Percentiles rank a stretch among this genome's conserved stretches.
phyloP scores from a whole-genome alignment of 2,113 vertebrate species.

The Pollachius pollachius region DNA sequence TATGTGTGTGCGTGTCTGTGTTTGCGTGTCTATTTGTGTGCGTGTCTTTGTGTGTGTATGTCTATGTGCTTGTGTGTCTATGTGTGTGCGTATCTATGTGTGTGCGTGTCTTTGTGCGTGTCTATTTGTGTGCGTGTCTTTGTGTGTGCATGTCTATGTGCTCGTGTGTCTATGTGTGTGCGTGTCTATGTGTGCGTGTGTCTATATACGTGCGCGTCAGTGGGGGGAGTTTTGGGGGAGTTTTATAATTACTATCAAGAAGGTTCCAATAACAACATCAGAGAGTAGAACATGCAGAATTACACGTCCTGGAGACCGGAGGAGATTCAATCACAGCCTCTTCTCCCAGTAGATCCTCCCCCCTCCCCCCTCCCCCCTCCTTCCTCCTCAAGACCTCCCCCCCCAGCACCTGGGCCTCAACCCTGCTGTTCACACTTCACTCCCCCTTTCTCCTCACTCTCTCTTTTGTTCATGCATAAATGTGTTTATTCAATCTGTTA shows the following conservation, averaged over 20 bases:
- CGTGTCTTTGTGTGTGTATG: constrained; percentile 7
- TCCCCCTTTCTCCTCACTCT: not conserved
- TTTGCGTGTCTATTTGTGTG: constrained; percentile 10
- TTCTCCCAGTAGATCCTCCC: too few relatives aligned
- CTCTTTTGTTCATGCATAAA: not conserved
- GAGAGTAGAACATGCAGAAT: too few relatives aligned
- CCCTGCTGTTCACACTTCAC: not conserved
- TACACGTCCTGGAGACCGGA: not conserved
- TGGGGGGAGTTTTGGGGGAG: constrained; percentile 3
- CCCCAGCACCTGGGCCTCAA: not conserved
- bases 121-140: too few relatives aligned
- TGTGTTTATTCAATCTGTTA: too few relatives aligned
- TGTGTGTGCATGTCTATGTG: not conserved
- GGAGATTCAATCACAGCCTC: not conserved
- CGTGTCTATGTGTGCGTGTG: too few relatives aligned
- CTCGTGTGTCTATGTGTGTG: not conserved
- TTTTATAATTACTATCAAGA: constrained; percentile 22
- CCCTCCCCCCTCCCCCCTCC: too few relatives aligned
- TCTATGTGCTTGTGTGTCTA: too few relatives aligned
- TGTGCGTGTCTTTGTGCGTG: too few relatives aligned
- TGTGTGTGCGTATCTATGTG: too few relatives aligned
- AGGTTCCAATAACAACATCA: not conserved
- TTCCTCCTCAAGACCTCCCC: not conserved
- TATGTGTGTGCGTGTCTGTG: constrained; percentile 1
- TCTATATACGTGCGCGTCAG: too few relatives aligned